Conservation (phyloP, 64 coral and sea anemone species). For the Anthopleura sola region DNA sequence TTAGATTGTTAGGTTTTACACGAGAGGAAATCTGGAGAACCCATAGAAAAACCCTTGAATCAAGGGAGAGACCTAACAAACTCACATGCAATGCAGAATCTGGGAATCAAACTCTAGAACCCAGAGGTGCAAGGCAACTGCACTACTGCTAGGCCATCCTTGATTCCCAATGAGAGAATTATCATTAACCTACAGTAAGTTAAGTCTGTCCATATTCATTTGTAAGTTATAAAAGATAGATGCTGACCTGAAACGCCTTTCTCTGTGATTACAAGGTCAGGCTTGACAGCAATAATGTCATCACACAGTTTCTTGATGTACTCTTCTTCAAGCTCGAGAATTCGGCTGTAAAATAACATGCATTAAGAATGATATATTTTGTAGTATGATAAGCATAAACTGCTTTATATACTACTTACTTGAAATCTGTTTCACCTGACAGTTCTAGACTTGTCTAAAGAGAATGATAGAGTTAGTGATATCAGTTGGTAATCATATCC, state of each 20-base stretch:
- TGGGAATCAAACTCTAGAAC: too few relatives aligned
- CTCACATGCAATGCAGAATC: too few relatives aligned
- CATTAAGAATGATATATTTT: background rate
- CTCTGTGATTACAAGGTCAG: slow-evolving; percentile 96
- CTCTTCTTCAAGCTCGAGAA: slow-evolving; percentile 92
- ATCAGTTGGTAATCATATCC: too few relatives aligned
- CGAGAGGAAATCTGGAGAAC: too few relatives aligned
- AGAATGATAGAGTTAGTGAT: background rate
- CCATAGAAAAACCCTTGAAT: too few relatives aligned
- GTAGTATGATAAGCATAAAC: too few relatives aligned
- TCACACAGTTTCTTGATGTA: slow-evolving; percentile 88
- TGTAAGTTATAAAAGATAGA: background rate
- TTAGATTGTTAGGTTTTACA: too few relatives aligned
- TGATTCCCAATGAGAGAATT: background rate
- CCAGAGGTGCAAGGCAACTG: too few relatives aligned
- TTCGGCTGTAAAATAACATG: slow-evolving; percentile 35
- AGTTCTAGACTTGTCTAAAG: slow-evolving; percentile 89
- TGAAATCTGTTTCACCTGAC: slow-evolving; percentile 83
- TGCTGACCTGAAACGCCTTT: slow-evolving; percentile 93
- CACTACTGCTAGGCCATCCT: too few relatives aligned
- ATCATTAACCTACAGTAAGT: too few relatives aligned
- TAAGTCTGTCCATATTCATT: too few relatives aligned
- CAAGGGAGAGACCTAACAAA: too few relatives aligned
- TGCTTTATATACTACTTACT: slow-evolving; percentile 39
- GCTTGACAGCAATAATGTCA: slow-evolving; percentile 96